Evolutionary conservation across 1,140 invertebrate genomes (phyloP).

Genomic region (Drosophila chauvacae): DNA sequence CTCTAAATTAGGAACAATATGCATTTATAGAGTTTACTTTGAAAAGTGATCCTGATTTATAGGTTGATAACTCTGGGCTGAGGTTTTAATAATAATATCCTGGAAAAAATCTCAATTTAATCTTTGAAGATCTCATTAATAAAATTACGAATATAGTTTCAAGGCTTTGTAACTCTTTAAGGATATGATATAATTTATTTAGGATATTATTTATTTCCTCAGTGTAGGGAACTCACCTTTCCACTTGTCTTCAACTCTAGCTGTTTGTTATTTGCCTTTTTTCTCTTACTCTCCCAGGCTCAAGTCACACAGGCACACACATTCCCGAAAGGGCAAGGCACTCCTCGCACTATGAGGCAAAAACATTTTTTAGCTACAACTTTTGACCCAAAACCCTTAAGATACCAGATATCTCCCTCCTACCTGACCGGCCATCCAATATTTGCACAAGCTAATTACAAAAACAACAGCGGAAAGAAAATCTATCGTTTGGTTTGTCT

Average conservation of each 20-base stretch:
- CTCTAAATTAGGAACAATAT: no score
- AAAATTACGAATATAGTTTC: neutral
- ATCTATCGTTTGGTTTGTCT: constrained; percentile 69
- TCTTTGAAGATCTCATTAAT: no score
- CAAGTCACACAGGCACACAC: constrained; percentile 51
- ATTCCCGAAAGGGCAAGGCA: constrained; percentile 79
- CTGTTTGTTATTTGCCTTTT: constrained; percentile 68
- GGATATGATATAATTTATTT: neutral
- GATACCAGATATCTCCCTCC: constrained; percentile 15
- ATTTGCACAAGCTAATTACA: constrained; percentile 79
- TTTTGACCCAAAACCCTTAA: constrained; percentile 71
- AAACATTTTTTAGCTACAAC: constrained; percentile 62
- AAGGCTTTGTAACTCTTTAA: neutral
- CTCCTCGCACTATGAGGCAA: constrained; percentile 33
- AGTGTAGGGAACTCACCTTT: constrained; percentile 55
- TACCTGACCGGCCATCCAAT: constrained; percentile 40
- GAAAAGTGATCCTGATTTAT: neutral
- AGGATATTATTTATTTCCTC: neutral
- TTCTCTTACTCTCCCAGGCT: constrained; percentile 13
- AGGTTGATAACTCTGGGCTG: neutral
- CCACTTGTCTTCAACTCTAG: constrained; percentile 75
- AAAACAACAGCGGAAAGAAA: constrained; percentile 60
- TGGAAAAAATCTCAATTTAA: accelerated
- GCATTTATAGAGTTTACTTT: neutral
- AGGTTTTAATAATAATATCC: no score